phyloP scores from a whole-genome alignment of 1,140 invertebrate species.

The Ptiloglossa arizonensis region DNA sequence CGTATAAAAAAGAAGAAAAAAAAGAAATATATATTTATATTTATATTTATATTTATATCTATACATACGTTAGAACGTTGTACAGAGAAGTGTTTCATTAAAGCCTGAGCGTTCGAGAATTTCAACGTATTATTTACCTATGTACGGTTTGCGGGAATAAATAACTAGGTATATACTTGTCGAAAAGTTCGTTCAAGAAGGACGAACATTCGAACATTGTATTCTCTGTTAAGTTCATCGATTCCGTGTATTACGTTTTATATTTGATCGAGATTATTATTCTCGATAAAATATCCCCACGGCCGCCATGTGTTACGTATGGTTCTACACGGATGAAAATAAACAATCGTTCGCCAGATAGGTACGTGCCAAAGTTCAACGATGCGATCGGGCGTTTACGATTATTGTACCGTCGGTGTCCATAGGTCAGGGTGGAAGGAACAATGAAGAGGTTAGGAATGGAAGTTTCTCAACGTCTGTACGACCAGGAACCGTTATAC shows the following conservation, averaged over 20 bases:
- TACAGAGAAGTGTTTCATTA: slow-evolving; percentile 14
- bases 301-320: slow-evolving; percentile 82
- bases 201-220: too few relatives aligned
- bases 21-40: too few relatives aligned
- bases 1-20: too few relatives aligned
- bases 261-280: too few relatives aligned
- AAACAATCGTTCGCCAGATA: slow-evolving; percentile 74
- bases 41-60: neutral
- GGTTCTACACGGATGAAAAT: slow-evolving; percentile 76
- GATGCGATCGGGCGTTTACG: neutral
- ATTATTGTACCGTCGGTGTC: neutral
- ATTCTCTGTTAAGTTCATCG: too few relatives aligned
- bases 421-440: slow-evolving; percentile 79
- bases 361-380: slow-evolving; percentile 57
- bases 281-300: slow-evolving; percentile 6
- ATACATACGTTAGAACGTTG: neutral
- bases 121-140: neutral
- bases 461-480: slow-evolving; percentile 73
- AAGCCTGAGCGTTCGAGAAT: neutral
- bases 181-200: too few relatives aligned
- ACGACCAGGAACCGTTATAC: slow-evolving; percentile 78
- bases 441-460: slow-evolving; percentile 67
- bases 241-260: too few relatives aligned
- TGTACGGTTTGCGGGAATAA: neutral
- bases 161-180: too few relatives aligned